These are phyloP conservation scores for Sminthopsis crassicaudata DNA, from an alignment of 2,113 vertebrate species.

Conservation along the genomic window DNA sequence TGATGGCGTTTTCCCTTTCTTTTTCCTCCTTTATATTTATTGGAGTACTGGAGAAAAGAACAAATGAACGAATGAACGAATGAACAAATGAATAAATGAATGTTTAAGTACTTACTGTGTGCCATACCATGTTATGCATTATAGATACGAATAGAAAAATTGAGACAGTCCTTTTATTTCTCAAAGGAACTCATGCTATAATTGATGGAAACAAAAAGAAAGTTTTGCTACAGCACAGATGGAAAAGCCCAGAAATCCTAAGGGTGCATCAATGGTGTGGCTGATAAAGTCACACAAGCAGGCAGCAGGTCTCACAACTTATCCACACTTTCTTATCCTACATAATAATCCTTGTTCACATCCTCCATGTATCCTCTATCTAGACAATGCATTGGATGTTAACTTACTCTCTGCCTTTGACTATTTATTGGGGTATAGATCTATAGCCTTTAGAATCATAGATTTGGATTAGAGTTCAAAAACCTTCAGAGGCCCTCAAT, in stretches of 20 bases:
- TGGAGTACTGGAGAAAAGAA: background rate
- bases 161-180: background rate
- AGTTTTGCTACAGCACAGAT: background rate
- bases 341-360: background rate
- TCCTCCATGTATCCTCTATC: background rate
- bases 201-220: background rate
- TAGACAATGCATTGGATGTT: background rate
- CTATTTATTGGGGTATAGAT: background rate
- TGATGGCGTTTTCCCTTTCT: background rate
- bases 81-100: background rate
- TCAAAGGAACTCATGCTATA: background rate
- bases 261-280: too few species aligned
- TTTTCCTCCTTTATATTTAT: background rate
- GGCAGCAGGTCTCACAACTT: background rate
- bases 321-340: background rate
- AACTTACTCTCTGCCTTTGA: background rate
- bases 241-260: background rate
- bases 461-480: background rate
- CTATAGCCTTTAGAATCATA: background rate
- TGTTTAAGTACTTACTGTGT: background rate
- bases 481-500: background rate
- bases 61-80: background rate
- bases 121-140: background rate
- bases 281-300: background rate
- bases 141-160: background rate